Evolutionary conservation across 2,113 vertebrate species (phyloP), one percentile per base, ranked within the genome.

Genomic region (Trematomus loennbergii): DNA sequence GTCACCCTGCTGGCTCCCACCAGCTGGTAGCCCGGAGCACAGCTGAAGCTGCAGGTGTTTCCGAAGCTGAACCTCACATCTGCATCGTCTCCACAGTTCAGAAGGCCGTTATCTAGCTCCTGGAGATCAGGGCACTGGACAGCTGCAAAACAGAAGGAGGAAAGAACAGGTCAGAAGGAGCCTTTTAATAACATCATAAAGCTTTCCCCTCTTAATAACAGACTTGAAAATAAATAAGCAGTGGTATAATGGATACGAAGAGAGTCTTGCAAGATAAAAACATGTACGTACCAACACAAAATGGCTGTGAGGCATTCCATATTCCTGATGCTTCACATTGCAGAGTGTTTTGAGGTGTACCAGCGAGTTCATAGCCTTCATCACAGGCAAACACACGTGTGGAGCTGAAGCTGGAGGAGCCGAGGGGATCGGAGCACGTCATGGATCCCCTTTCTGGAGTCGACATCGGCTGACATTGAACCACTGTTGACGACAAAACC

Each of bases 21-120:
- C 22, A 92, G 88, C 12, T 40, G 59, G 82, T 94, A 95, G 4
- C 96, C 95, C 0, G 87, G 50, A 9, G 55, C 29, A 33, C 97
- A 98, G 52, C 29, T 59, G 12, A 97, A 97, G 3, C 11, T 55
- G 57, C 97, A 98, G 59, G 46, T 91, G 45, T 94, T 95, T 36
- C 88, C 91, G 69, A 94, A 96, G 54, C 92, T 92, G 83, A 93
- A 95, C 33, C 17, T 72, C 52, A 72, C 75, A 0, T 92, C 88
- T 2, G 84, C 83, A 49, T 96, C 92, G 1, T 73, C 82, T 18
- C 74, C 92, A 88, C 97, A 97, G 88, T 4, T 9, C 54, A 94
- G 36, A 1, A 29, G 10, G 8, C 94, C 95, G 13, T 91, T 88
- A 15, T 89, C 78, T 5, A 89, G 83, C 10, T 61, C 33, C 7